Evolutionary conservation across 2,797 vertebrate genomes (phyloP).

Genomic region (Diplodus puntazzo): DNA sequence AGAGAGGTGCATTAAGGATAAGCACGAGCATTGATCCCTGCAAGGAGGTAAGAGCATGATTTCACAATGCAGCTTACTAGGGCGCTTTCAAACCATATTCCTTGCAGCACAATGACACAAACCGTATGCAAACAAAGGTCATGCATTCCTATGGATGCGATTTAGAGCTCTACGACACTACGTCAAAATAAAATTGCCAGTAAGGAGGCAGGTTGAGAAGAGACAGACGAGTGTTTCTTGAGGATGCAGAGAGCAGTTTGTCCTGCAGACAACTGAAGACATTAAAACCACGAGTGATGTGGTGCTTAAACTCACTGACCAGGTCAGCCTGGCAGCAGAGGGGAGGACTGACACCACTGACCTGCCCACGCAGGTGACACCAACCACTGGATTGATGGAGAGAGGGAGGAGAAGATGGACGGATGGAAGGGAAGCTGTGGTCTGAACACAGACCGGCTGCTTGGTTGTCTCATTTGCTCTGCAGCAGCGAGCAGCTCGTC

Average conservation of each 20-base stretch:
- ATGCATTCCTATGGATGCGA: background rate
- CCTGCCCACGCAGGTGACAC: conserved; percentile 22
- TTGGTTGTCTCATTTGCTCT: conserved; percentile 17
- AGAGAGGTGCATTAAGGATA: conserved; percentile 45
- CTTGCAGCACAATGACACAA: background rate
- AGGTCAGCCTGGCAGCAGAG: background rate
- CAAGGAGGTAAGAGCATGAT: conserved; percentile 35
- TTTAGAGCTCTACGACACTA: background rate
- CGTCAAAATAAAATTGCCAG: background rate
- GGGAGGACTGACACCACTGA: background rate
- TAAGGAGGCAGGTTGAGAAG: background rate
- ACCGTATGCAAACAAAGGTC: conserved; percentile 6
- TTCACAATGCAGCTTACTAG: conserved; percentile 41
- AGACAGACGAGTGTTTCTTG: background rate
- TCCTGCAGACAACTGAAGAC: background rate
- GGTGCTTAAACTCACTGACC: background rate
- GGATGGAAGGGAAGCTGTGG: conserved; percentile 1
- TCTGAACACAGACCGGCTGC: background rate
- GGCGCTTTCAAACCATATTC: conserved; percentile 1
- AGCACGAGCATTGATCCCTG: conserved; percentile 48
- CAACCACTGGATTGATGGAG: conserved; percentile 9
- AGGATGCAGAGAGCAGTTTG: background rate
- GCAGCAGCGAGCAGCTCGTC: conserved; percentile 17
- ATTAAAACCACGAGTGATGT: background rate
- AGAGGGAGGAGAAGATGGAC: background rate